Conservation (phyloP, 2,888 invertebrate species). For the Linyphia triangularis region DNA sequence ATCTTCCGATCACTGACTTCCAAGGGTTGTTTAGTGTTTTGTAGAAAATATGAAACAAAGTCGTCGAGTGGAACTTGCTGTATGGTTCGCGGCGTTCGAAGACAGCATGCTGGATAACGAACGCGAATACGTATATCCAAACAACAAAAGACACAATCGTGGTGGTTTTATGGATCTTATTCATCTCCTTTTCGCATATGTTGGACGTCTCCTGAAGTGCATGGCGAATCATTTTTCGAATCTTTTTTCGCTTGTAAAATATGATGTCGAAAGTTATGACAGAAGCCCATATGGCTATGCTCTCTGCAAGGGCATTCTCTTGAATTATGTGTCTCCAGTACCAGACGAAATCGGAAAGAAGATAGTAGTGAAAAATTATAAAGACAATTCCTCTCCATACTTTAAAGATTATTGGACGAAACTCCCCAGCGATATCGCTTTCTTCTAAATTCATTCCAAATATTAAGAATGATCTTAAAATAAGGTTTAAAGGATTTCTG, state of each 20-base stretch:
- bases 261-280: constrained; percentile 30
- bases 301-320: constrained; percentile 59
- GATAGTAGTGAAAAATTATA: constrained; percentile 23
- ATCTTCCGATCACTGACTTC: neutral
- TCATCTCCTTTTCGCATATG: neutral
- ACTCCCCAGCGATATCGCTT: neutral
- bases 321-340: constrained; percentile 22
- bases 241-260: neutral
- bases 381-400: constrained; percentile 26
- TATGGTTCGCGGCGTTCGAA: neutral
- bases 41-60: constrained; percentile 3
- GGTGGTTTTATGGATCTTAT: neutral
- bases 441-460: constrained; percentile 49
- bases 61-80: constrained; percentile 1
- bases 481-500: constrained; percentile 1
- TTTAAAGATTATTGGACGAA: neutral
- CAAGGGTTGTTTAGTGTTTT: neutral
- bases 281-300: constrained; percentile 36
- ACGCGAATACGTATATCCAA: constrained; percentile 26
- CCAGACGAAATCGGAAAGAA: constrained; percentile 33
- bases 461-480: constrained; percentile 42
- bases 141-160: neutral
- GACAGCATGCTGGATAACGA: constrained; percentile 6
- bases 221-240: neutral
- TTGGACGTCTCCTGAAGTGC: neutral